These are phyloP conservation scores for Sesia bembeciformis DNA, from an alignment of 2,888 invertebrate species.

Conservation along the genomic window DNA sequence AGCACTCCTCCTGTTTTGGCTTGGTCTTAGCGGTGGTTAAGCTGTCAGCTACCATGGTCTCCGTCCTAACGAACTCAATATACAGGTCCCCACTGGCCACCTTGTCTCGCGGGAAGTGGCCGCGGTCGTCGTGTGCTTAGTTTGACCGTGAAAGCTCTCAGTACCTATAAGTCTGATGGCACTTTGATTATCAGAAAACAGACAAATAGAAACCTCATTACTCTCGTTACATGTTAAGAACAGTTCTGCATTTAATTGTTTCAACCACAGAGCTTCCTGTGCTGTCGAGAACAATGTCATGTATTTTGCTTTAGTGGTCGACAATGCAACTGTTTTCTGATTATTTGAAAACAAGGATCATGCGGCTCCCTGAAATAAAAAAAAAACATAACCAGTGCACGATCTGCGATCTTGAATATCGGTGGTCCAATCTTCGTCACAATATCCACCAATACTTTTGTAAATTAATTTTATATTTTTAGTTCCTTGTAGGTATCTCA, in stretches of 20 bases:
- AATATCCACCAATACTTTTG: constrained; percentile 4
- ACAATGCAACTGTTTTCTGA: constrained; percentile 15
- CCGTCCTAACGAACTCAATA: no score
- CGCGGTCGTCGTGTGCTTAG: constrained; percentile 15
- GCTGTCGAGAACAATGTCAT: constrained; percentile 15
- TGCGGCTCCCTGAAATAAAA: constrained; percentile 10
- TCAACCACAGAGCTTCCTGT: constrained; percentile 12
- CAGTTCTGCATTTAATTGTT: constrained; percentile 7
- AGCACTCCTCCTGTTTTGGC: no score
- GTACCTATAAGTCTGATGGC: constrained; percentile 15
- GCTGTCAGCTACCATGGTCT: no score
- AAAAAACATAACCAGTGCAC: constrained; percentile 10
- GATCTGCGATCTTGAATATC: constrained; percentile 7
- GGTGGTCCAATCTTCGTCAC: constrained; percentile 11
- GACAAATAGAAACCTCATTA: constrained; percentile 7
- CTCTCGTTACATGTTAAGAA: constrained; percentile 5
- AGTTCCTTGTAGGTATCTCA: constrained; percentile 14
- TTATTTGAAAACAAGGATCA: constrained; percentile 11
- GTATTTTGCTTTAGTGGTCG: constrained; percentile 18
- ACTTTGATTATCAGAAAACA: constrained; percentile 16
- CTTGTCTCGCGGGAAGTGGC: constrained; percentile 12
- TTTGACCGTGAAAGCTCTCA: constrained; percentile 11
- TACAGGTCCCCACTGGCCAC: no score
- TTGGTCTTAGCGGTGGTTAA: no score
- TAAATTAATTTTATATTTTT: constrained; percentile 5